Evolutionary conservation across 2,797 vertebrate genomes (phyloP), one percentile per base, ranked within the genome.

Genomic region (Limosa lapponica): DNA sequence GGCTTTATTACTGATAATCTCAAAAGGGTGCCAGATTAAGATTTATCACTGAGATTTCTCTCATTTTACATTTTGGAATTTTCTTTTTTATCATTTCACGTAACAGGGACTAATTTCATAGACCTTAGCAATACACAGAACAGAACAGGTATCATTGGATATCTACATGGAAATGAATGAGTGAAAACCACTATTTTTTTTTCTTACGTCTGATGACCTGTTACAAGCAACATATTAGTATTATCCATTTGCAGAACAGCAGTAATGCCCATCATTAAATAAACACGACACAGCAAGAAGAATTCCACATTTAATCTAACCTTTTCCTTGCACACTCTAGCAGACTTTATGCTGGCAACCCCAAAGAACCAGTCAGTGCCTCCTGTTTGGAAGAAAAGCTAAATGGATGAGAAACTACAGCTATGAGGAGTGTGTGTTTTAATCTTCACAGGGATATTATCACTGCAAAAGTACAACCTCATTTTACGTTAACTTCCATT

Each of bases 391-490:
- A 87, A 23, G 23, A 66, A 64, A 23, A 64, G 12, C 8, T 66
- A 23, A 49, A 32, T 0, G 1, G 18, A 7, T 18, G 16, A 54
- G 36, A 51, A 75, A 16, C 6, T 0, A 10, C 1, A 2, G 32
- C 27, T 34, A 18, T 8, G 19, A 37, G 0, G 2, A 36, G 11
- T 4, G 17, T 8, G 34, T 3, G 1, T 39, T 52, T 55, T 39
- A 10, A 14, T 8, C 27, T 28, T 14, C 23, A 7, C 2, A 1
- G 13, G 11, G 19, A 2, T 14, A 17, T 16, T 16, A 9, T 1
- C 30, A 13, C 39, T 24, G 36, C 36, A 25, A 24, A 58, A 7
- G 17, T 13, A 34, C 1, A 5, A 8, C 7, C 30, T 51, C 14
- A 5, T 30, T 39, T 22, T 8, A 27, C 3, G 1, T 4, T 10